phyloP scores from a whole-genome alignment of 1,140 invertebrate species.

The Plectrocnemia conspersa region DNA sequence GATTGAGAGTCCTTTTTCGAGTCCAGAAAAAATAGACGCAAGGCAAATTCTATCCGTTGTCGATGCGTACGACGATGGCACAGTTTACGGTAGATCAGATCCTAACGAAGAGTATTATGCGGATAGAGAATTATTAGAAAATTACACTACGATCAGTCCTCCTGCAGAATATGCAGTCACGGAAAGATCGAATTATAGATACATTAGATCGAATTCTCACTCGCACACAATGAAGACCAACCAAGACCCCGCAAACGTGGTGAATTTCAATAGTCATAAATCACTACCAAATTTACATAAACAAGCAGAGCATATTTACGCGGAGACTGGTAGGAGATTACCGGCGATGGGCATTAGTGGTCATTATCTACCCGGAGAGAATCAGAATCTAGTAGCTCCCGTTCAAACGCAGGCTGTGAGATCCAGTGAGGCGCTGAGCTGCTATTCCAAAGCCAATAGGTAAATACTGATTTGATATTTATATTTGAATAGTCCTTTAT shows the following conservation, averaged over 20 bases:
- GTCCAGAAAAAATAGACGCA: conserved; percentile 33
- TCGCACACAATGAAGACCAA: conserved; percentile 54
- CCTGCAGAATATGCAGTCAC: conserved; percentile 59
- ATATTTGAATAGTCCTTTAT: not conserved
- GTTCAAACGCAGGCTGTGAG: conserved; percentile 10
- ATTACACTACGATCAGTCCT: conserved; percentile 57
- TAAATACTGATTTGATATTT: conserved; percentile 7
- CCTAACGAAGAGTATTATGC: conserved; percentile 31
- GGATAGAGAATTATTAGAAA: conserved; percentile 41
- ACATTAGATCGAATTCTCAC: conserved; percentile 60
- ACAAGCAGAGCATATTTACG: conserved; percentile 52
- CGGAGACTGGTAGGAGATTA: conserved; percentile 38
- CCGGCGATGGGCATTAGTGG: conserved; percentile 18
- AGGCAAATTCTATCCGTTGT: conserved; percentile 30
- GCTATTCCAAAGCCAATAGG: conserved; percentile 33
- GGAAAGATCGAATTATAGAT: conserved; percentile 36
- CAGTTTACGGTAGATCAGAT: conserved; percentile 26
- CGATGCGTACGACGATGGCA: conserved; percentile 28
- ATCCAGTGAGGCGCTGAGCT: conserved; percentile 32
- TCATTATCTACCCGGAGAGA: conserved; percentile 21
- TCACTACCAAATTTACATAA: conserved; percentile 77
- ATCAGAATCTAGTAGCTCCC: not conserved
- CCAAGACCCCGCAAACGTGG: conserved; percentile 44
- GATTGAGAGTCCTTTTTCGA: conserved; percentile 31
- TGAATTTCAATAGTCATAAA: conserved; percentile 70